Percentiles rank a stretch among this genome's conserved stretches.
phyloP scores from a whole-genome alignment of 1,140 invertebrate species.

The Brachionus paranguensis region DNA sequence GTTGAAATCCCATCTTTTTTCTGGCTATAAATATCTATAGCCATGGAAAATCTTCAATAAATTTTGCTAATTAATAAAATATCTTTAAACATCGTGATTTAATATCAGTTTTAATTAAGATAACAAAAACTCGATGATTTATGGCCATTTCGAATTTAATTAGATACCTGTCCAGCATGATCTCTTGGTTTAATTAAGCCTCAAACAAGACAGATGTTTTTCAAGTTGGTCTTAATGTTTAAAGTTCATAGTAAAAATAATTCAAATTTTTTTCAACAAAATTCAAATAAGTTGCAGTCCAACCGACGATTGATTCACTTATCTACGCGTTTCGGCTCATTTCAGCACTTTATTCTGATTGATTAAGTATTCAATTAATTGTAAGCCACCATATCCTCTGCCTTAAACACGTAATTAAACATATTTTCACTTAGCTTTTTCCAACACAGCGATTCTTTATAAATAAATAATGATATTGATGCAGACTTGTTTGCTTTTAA shows the following conservation, averaged over 20 bases:
- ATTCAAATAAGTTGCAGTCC: neutral
- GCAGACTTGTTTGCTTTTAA: neutral
- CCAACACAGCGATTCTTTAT: neutral
- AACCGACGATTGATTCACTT: neutral
- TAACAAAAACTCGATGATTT: neutral
- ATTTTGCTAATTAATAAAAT: neutral
- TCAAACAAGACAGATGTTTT: neutral
- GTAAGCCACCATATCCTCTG: neutral
- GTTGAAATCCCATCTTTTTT: neutral
- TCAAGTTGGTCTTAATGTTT: neutral
- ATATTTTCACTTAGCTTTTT: neutral
- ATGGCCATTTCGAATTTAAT: neutral
- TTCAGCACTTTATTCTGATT: neutral
- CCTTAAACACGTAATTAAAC: neutral
- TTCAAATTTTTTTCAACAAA: neutral
- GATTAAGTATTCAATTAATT: neutral
- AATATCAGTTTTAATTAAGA: neutral
- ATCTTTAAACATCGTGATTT: neutral
- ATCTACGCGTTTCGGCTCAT: neutral
- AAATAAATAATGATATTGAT: neutral
- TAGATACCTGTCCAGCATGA: neutral
- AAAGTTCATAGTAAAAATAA: neutral
- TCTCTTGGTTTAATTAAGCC: neutral
- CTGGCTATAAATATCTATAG: neutral
- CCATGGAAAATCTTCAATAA: neutral